Evolutionary conservation across 2,888 invertebrate genomes (phyloP).

Genomic region (Scotopteryx bipunctaria): DNA sequence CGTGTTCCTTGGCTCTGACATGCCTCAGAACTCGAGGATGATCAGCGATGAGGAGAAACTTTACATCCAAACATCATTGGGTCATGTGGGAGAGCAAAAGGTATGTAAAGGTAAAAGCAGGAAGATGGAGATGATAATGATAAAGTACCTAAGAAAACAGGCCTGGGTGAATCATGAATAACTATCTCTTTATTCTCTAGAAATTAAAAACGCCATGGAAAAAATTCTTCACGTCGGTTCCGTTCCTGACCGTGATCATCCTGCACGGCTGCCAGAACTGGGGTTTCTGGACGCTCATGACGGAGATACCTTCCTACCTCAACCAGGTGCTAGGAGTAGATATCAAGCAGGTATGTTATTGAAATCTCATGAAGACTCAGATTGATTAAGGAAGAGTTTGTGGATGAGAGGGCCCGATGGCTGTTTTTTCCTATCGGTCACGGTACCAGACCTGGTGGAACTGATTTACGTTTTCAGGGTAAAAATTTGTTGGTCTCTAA

Average conservation of each 20-base stretch:
- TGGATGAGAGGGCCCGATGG: neutral
- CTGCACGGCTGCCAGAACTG: conserved; percentile 84
- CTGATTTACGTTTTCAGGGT: too few relatives aligned
- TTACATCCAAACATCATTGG: conserved; percentile 85
- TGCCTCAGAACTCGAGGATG: conserved; percentile 82
- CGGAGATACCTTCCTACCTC: conserved; percentile 87
- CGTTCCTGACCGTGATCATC: conserved; percentile 77
- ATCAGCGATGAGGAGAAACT: conserved; percentile 85
- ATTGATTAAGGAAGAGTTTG: neutral
- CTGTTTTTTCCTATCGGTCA: neutral
- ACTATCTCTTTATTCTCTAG: conserved; percentile 35
- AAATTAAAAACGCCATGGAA: conserved; percentile 80
- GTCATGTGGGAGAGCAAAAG: too few relatives aligned
- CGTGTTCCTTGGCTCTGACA: conserved; percentile 85
- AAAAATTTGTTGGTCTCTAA: too few relatives aligned
- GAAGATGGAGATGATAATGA: too few relatives aligned
- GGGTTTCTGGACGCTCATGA: conserved; percentile 87
- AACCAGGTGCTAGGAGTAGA: conserved; percentile 80
- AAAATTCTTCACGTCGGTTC: conserved; percentile 64
- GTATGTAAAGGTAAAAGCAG: too few relatives aligned
- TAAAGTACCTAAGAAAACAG: too few relatives aligned
- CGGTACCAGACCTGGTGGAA: neutral
- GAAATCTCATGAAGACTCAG: neutral
- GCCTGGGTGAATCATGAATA: too few relatives aligned
- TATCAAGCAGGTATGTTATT: conserved; percentile 63